Evolutionary conservation across 2,888 invertebrate genomes (phyloP).

Genomic region (Pomacea canaliculata): DNA sequence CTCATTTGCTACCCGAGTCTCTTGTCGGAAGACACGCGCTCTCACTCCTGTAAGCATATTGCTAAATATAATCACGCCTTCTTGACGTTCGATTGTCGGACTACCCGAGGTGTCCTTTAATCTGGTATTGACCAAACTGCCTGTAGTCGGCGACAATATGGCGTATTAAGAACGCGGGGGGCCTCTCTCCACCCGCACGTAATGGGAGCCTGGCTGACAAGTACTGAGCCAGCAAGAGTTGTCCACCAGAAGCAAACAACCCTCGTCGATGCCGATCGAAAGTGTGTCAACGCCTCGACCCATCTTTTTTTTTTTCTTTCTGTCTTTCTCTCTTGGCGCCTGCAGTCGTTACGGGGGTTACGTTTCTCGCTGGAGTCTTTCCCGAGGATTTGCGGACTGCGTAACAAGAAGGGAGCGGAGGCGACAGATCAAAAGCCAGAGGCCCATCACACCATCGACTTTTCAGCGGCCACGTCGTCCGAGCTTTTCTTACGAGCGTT

Average conservation of each 20-base stretch:
- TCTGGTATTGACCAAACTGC: constrained; percentile 10
- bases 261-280: constrained; percentile 1
- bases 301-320: background rate
- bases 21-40: no score
- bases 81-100: background rate
- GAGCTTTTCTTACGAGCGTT: no score
- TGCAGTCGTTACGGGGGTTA: background rate
- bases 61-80: constrained; percentile 5
- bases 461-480: no score
- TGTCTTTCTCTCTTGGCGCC: background rate
- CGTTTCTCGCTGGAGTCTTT: no score
- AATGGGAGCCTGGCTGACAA: no score
- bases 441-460: no score
- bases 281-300: background rate
- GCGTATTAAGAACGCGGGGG: constrained; percentile 12
- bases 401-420: no score
- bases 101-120: background rate
- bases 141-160: background rate
- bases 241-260: background rate
- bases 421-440: no score
- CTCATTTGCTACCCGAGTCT: no score
- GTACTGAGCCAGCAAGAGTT: background rate
- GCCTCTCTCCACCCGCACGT: background rate
- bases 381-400: no score
- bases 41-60: no score